Evolutionary conservation across 2,113 vertebrate species (phyloP).

Genomic region (Onychostruthus taczanowskii): DNA sequence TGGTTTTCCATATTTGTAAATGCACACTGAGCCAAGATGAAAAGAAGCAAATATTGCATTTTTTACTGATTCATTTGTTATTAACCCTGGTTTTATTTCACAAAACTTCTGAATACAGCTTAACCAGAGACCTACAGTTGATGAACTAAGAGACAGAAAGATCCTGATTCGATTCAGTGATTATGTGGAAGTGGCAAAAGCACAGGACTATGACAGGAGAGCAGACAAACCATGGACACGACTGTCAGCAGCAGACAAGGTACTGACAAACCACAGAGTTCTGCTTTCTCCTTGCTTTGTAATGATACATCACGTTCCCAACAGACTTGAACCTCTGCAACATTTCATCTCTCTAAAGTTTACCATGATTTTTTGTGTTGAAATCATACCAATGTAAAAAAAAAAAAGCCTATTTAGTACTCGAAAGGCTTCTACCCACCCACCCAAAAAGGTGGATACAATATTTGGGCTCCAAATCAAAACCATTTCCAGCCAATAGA

Average conservation of each 20-base stretch:
- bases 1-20: neutral
- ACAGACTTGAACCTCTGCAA: neutral
- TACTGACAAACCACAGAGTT: neutral
- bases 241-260: constrained; percentile 96
- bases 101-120: constrained; percentile 73
- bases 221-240: constrained; percentile 98
- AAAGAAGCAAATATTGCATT: neutral
- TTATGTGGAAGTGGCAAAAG: constrained; percentile 98
- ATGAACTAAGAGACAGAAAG: constrained; percentile 94
- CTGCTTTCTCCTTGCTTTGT: neutral
- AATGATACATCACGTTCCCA: no score
- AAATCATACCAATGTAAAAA: neutral
- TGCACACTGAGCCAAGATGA: neutral
- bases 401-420: neutral
- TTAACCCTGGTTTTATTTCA: neutral
- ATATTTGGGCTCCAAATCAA: neutral
- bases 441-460: neutral
- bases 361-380: neutral
- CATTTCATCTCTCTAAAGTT: neutral
- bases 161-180: constrained; percentile 98
- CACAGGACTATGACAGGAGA: constrained; percentile 96
- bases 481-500: neutral
- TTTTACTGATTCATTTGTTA: neutral
- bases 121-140: constrained; percentile 95
- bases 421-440: neutral